These are phyloP conservation scores for Aplochiton taeniatus DNA, from an alignment of 2,797 vertebrate genomes.

Conservation along the genomic window DNA sequence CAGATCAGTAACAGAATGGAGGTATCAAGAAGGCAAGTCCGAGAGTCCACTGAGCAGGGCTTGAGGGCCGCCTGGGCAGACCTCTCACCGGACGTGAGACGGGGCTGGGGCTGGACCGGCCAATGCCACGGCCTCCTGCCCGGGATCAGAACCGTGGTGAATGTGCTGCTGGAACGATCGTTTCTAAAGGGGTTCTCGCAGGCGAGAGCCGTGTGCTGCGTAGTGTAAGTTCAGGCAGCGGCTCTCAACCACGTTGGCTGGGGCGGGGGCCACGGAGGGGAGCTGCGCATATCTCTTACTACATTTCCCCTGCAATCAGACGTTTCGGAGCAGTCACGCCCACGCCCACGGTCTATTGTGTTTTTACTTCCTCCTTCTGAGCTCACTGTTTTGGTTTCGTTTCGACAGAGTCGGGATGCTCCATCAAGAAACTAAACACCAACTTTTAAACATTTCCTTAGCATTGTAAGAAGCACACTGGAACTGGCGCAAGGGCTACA, in stretches of 20 bases:
- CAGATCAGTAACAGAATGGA: slow-evolving; percentile 69
- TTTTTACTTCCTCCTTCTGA: too few species aligned
- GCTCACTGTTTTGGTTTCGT: not conserved
- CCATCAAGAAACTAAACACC: not conserved
- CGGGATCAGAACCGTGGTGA: slow-evolving; percentile 20
- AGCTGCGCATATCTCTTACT: too few species aligned
- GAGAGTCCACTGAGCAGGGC: slow-evolving; percentile 64
- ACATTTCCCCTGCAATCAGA: too few species aligned
- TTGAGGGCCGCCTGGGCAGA: slow-evolving; percentile 48
- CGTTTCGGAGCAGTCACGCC: too few species aligned
- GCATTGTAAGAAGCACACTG: too few species aligned
- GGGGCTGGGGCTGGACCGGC: too few species aligned
- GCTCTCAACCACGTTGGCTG: slow-evolving; percentile 31
- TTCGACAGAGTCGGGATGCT: not conserved
- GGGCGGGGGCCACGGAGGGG: slow-evolving; percentile 23
- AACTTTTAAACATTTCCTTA: slow-evolving; percentile 26
- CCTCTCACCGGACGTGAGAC: too few species aligned
- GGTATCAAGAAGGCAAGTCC: slow-evolving; percentile 73
- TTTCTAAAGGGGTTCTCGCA: not conserved
- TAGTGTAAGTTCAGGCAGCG: slow-evolving; percentile 37
- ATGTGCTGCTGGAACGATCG: slow-evolving; percentile 24
- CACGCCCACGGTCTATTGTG: too few species aligned
- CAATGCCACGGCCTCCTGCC: too few species aligned
- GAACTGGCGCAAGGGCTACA: not conserved
- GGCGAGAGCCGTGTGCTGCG: slow-evolving; percentile 15